Conservation (phyloP, 2,888 invertebrate species). For the Dendrolimus pini region DNA sequence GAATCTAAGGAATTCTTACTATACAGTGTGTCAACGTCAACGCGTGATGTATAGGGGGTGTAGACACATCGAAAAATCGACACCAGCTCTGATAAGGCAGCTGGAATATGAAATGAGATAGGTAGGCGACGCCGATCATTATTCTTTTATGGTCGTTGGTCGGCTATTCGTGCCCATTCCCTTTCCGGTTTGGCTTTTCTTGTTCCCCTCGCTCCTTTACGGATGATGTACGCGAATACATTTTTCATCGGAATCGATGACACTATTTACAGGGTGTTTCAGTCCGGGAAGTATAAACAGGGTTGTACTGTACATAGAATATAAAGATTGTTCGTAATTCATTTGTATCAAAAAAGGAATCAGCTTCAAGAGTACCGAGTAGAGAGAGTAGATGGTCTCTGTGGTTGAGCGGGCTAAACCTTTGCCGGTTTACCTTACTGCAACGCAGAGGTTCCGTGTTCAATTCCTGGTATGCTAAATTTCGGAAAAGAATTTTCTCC, state of each 20-base stretch:
- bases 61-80: slow-evolving; percentile 26
- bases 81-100: slow-evolving; percentile 24
- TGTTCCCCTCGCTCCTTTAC: slow-evolving; percentile 24
- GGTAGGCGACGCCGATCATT: slow-evolving; percentile 24
- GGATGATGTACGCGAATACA: slow-evolving; percentile 47
- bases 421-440: too few species aligned
- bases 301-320: neutral
- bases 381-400: too few species aligned
- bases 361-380: too few species aligned
- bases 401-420: too few species aligned
- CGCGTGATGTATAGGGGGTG: slow-evolving; percentile 20
- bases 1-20: slow-evolving; percentile 3
- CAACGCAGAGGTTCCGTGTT: too few species aligned
- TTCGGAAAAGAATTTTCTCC: too few species aligned
- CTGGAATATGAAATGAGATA: slow-evolving; percentile 34
- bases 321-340: neutral
- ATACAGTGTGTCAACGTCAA: slow-evolving; percentile 14
- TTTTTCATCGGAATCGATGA: slow-evolving; percentile 47
- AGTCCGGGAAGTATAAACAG: neutral
- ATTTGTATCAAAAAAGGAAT: too few species aligned
- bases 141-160: slow-evolving; percentile 27
- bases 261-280: slow-evolving; percentile 35
- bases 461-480: too few species aligned
- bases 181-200: slow-evolving; percentile 25
- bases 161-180: neutral